Evolutionary conservation across 2,797 vertebrate species (phyloP), one percentile per base, ranked within the genome.

Genomic region (Potorous gilbertii): DNA sequence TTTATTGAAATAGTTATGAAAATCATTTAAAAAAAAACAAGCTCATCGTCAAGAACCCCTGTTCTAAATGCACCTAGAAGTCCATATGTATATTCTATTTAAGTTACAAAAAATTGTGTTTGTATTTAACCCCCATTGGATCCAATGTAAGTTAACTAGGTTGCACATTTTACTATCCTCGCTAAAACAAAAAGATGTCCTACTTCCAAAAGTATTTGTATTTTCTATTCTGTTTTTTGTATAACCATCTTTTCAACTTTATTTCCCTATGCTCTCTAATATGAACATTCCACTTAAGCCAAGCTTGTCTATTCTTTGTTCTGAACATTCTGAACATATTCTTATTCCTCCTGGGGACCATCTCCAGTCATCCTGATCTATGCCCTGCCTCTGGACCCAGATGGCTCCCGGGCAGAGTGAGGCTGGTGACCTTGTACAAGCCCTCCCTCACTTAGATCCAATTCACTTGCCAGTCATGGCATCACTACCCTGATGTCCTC

Each of bases 241-340:
- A 27, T 54, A 92, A 55, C 94, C 94, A 89, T 31, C 90, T 95
- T 96, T 94, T 90, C 87, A 95, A 96, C 93, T 92, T 66, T 94
- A 87, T 94, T 81, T 96, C 52, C 40, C 24, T 21, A 87, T 27
- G 24, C 40, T 87, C 40, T 24, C 56, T 90, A 52, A 87, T 89
- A 54, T 13, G n/a, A 28, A 54, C 12, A 54, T 89, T n/a, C 34
- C 27, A 87, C 21, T 87, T 3, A 18, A n/a, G 21, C 57, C 40
- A 40, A 62, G 0, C 16, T 57, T 1, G 16, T 90, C 54, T 94
- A 12, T 54, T 93, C 27, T 0, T 54, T 94, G 29, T 55, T 93
- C 24, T 0, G 9, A 46, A 21, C 3, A 62, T 3, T 34, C 2
- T 13, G 46, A 52, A 52, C 52, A 52, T 52, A 52, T 0, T 52